Evolutionary conservation across 1,140 invertebrate species (phyloP).

Genomic region (Pachypeltis micranthus): DNA sequence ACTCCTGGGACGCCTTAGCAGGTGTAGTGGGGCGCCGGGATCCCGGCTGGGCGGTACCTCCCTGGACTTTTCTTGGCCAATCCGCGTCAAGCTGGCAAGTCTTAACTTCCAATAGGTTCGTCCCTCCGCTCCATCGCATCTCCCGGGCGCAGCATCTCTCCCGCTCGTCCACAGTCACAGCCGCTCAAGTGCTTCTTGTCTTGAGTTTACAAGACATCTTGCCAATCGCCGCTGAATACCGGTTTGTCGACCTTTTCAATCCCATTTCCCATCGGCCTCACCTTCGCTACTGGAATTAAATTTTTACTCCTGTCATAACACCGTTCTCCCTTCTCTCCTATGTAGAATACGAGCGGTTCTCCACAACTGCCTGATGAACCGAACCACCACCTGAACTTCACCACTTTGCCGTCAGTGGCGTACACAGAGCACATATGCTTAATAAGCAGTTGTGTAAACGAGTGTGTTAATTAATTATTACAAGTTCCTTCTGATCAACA

Average conservation of each 20-base stretch:
- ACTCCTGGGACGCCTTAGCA: background rate
- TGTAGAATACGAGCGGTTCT: background rate
- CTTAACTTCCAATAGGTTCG: background rate
- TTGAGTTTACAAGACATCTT: background rate
- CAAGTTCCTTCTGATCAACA: no score
- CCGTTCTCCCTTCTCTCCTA: background rate
- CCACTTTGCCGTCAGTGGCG: no score
- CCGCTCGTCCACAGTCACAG: background rate
- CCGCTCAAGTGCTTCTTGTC: background rate
- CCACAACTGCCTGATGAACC: background rate
- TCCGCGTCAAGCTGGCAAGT: background rate
- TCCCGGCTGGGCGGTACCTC: background rate
- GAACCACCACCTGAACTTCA: background rate
- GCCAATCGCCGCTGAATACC: background rate
- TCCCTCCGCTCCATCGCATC: background rate
- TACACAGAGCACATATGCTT: no score
- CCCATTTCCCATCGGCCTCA: background rate
- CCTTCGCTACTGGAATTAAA: background rate
- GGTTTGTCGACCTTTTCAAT: conserved; percentile 1
- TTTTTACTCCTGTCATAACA: background rate
- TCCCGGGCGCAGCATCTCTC: background rate
- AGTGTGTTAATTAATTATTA: background rate
- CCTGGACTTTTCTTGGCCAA: background rate
- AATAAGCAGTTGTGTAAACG: no score
- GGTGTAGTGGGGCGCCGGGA: background rate